phyloP scores from a whole-genome alignment of 2,797 vertebrate species.

The Sebastes vulpes region DNA sequence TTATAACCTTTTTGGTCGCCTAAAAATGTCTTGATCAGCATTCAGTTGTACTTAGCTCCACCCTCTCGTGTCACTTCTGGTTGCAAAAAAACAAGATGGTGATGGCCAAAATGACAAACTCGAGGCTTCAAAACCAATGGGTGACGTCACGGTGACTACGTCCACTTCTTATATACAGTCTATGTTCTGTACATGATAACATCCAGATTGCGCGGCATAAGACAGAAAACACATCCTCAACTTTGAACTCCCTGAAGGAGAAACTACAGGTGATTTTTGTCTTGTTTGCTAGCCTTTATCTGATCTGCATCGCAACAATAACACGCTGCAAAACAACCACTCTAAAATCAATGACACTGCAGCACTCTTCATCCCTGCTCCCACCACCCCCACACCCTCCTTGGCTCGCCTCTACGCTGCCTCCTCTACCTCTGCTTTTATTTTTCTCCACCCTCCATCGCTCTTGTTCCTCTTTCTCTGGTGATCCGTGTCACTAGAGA shows the following conservation, averaged over 20 bases:
- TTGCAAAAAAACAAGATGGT: too few species aligned
- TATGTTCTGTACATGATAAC: background rate
- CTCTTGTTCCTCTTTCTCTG: conserved; percentile 32
- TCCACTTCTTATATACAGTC: too few species aligned
- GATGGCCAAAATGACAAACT: fast-evolving
- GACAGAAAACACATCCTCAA: conserved; percentile 2
- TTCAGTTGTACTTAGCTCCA: too few species aligned
- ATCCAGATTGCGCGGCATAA: background rate
- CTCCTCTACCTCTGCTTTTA: conserved; percentile 14
- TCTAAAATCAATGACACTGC: conserved; percentile 77
- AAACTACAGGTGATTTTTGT: conserved; percentile 1
- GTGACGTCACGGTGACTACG: background rate
- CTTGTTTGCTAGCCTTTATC: conserved; percentile 8
- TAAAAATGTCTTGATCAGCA: too few species aligned
- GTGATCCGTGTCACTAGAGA: conserved; percentile 46
- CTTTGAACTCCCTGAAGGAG: conserved; percentile 27
- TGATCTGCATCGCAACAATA: conserved; percentile 60
- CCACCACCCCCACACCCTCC: conserved; percentile 13
- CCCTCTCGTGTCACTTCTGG: too few species aligned
- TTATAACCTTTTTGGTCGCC: too few species aligned
- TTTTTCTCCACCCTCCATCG: conserved; percentile 24
- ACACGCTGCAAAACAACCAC: conserved; percentile 44
- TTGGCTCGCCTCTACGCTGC: background rate
- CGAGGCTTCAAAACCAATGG: too few species aligned
- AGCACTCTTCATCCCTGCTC: conserved; percentile 47